A percentile compares a stretch with the other conserved stretches of the same genome.
phyloP scores from a whole-genome alignment of 2,888 invertebrate species.

The Drosophila multiciliata region DNA sequence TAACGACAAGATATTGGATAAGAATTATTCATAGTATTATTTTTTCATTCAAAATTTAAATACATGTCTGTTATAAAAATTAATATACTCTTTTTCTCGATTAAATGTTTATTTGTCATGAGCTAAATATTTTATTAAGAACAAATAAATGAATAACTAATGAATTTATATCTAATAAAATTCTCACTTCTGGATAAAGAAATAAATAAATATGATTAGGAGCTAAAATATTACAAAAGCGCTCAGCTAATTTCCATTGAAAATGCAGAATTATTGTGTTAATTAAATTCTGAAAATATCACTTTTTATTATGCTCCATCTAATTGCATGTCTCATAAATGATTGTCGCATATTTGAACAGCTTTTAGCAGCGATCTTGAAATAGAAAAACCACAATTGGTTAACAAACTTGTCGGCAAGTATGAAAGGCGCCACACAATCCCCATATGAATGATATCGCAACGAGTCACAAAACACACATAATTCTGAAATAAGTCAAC shows the following conservation, averaged over 20 bases:
- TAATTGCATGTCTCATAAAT: neutral
- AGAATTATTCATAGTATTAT: neutral
- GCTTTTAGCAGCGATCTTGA: conserved; percentile 29
- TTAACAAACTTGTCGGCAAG: conserved; percentile 41
- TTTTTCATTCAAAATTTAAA: neutral
- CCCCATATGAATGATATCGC: conserved; percentile 15
- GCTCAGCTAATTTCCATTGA: neutral
- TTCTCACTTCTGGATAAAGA: neutral
- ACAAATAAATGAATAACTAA: neutral
- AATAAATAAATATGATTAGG: neutral
- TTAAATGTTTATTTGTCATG: neutral
- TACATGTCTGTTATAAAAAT: neutral
- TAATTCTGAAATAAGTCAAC: conserved; percentile 13
- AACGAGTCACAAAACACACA: conserved; percentile 5
- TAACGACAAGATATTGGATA: neutral
- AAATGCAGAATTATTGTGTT: neutral
- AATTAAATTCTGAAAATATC: neutral
- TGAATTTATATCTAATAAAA: neutral
- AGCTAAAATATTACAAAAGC: neutral
- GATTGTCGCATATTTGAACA: conserved; percentile 48
- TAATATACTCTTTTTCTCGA: neutral
- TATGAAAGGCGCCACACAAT: conserved; percentile 13
- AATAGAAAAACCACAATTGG: conserved; percentile 17
- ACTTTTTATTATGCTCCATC: neutral
- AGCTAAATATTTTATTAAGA: neutral